A percentile compares a stretch with the other conserved stretches of the same genome.
Conservation (phyloP, 2,797 vertebrate genomes). For the Helostoma temminkii region DNA sequence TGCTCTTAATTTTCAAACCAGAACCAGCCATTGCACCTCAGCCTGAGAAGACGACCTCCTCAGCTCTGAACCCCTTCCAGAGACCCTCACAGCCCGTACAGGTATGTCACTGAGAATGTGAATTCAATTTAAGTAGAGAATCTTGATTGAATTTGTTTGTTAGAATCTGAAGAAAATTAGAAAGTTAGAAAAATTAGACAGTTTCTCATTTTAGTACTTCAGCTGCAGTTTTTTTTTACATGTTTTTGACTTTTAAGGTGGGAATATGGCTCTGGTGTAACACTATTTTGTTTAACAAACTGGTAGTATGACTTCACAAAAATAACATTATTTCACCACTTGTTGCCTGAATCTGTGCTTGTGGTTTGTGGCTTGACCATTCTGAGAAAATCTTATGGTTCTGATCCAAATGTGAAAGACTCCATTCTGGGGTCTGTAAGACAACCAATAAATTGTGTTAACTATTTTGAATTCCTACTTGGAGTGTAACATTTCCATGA, state of each 20-base stretch:
- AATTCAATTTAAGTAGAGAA: no score
- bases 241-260: neutral
- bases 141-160: no score
- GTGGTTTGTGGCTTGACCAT: neutral
- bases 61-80: constrained; percentile 77
- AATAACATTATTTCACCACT: neutral
- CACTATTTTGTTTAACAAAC: neutral
- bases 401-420: neutral
- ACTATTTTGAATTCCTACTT: neutral
- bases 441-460: neutral
- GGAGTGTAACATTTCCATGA: neutral
- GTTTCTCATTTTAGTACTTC: neutral
- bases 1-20: constrained; percentile 35
- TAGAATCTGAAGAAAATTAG: no score
- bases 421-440: neutral
- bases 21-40: constrained; percentile 55
- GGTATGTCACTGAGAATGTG: constrained; percentile 51
- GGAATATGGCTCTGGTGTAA: neutral
- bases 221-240: neutral
- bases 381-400: neutral
- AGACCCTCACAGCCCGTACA: constrained; percentile 66
- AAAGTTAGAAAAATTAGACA: no score
- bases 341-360: neutral
- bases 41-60: constrained; percentile 57
- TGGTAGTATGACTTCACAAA: neutral